phyloP scores from a whole-genome alignment of 2,888 invertebrate species.

The Latheticus oryzae region DNA sequence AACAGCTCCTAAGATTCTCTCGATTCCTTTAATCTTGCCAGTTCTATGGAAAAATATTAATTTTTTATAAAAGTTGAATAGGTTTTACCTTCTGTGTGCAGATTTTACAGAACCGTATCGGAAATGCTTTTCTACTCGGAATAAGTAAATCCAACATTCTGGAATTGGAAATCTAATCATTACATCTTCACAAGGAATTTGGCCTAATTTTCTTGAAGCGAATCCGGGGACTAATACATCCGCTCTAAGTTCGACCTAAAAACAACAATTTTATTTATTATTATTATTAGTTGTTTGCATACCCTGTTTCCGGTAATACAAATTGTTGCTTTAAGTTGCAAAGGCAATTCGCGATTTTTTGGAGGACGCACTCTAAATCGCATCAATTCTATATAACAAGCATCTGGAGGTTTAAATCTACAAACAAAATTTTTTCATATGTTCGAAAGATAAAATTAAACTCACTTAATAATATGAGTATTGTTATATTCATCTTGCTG shows the following conservation, averaged over 20 bases:
- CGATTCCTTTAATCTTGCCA: slow-evolving; percentile 93
- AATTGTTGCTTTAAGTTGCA: slow-evolving; percentile 92
- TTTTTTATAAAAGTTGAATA: slow-evolving; percentile 12
- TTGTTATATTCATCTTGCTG: slow-evolving; percentile 90
- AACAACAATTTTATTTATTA: slow-evolving; percentile 12
- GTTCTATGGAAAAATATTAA: slow-evolving; percentile 68
- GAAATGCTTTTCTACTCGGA: slow-evolving; percentile 98
- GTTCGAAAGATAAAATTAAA: slow-evolving; percentile 15
- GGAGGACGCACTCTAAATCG: slow-evolving; percentile 95
- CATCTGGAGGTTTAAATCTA: slow-evolving; percentile 96
- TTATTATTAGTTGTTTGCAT: slow-evolving; percentile 35
- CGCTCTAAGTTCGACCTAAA: slow-evolving; percentile 90
- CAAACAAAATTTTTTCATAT: slow-evolving; percentile 42
- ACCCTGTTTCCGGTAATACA: slow-evolving; percentile 88
- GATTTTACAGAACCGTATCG: slow-evolving; percentile 98
- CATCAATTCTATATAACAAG: slow-evolving; percentile 96
- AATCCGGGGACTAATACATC: slow-evolving; percentile 98
- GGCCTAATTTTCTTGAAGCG: slow-evolving; percentile 93
- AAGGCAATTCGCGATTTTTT: slow-evolving; percentile 94
- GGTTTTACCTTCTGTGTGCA: slow-evolving; percentile 76
- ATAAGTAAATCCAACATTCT: slow-evolving; percentile 99
- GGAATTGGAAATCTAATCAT: slow-evolving; percentile 97
- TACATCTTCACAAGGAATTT: slow-evolving; percentile 98
- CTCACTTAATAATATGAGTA: slow-evolving; percentile 85
- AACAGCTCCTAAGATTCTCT: slow-evolving; percentile 90